Evolutionary conservation across 2,113 vertebrate genomes (phyloP).

Genomic region (Perca flavescens): DNA sequence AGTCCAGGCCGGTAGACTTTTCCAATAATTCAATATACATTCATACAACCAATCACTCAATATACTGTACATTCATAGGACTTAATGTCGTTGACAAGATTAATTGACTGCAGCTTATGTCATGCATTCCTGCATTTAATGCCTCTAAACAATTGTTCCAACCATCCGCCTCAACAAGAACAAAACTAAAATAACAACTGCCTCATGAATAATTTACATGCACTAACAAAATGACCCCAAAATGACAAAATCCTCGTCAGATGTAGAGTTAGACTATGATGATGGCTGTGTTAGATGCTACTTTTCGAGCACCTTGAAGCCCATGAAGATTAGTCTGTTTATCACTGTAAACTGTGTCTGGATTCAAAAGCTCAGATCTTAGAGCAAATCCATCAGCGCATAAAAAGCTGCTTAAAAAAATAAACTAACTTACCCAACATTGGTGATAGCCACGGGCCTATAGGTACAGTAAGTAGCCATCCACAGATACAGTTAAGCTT

Average conservation of each 20-base stretch:
- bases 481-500: too few relatives aligned
- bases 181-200: slow-evolving; percentile 12
- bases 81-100: too few relatives aligned
- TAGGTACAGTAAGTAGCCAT: too few relatives aligned
- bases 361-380: slow-evolving; percentile 56
- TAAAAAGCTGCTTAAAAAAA: slow-evolving; percentile 52
- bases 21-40: too few relatives aligned
- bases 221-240: slow-evolving; percentile 42
- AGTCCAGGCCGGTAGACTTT: too few relatives aligned
- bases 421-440: too few relatives aligned
- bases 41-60: too few relatives aligned
- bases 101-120: too few relatives aligned
- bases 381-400: slow-evolving; percentile 60
- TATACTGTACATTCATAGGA: too few relatives aligned
- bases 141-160: background rate
- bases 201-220: slow-evolving; percentile 43
- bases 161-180: slow-evolving; percentile 1
- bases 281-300: slow-evolving; percentile 31
- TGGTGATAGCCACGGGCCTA: too few relatives aligned
- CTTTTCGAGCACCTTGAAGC: slow-evolving; percentile 23
- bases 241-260: slow-evolving; percentile 43
- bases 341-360: slow-evolving; percentile 50
- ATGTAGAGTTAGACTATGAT: slow-evolving; percentile 19
- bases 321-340: slow-evolving; percentile 63
- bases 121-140: too few relatives aligned